Percentiles rank a stretch among this genome's conserved stretches.
Conservation (phyloP, 2,888 invertebrate species). For the Amblyjoppa fuscipennis region DNA sequence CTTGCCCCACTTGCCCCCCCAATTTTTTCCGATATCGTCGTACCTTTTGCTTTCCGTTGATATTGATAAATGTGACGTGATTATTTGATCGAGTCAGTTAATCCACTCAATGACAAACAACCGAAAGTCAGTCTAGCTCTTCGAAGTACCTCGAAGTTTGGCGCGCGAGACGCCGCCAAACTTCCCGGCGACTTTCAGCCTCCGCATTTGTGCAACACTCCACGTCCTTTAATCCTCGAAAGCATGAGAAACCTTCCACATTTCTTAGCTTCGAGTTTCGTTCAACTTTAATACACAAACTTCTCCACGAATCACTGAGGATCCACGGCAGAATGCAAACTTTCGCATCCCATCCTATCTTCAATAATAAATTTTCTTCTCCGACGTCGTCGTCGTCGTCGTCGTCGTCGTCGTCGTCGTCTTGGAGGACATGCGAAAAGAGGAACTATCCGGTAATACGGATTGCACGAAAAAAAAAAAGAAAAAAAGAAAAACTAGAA, state of each 20-base stretch:
- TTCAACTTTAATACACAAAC: not conserved
- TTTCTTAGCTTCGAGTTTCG: not conserved
- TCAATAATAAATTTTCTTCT: not conserved
- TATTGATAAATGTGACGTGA: too few relatives aligned
- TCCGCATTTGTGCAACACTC: not conserved
- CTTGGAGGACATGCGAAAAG: not conserved
- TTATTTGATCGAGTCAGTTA: not conserved
- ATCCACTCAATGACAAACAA: not conserved
- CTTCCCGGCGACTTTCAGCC: not conserved
- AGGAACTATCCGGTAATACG: not conserved
- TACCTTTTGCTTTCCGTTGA: too few relatives aligned
- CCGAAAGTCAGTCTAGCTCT: not conserved
- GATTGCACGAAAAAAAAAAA: too few relatives aligned
- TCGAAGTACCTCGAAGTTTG: not conserved
- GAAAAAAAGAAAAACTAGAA: too few relatives aligned
- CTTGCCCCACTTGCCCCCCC: too few relatives aligned
- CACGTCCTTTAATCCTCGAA: not conserved
- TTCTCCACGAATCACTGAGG: not conserved
- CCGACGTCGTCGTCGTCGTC: not conserved
- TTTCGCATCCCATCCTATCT: not conserved
- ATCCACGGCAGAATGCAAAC: not conserved
- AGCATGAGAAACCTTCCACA: slow-evolving; percentile 3
- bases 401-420: not conserved
- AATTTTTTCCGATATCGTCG: too few relatives aligned
- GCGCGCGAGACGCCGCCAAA: not conserved